phyloP scores from a whole-genome alignment of 2,797 vertebrate genomes.

The Bradypodion ventrale region DNA sequence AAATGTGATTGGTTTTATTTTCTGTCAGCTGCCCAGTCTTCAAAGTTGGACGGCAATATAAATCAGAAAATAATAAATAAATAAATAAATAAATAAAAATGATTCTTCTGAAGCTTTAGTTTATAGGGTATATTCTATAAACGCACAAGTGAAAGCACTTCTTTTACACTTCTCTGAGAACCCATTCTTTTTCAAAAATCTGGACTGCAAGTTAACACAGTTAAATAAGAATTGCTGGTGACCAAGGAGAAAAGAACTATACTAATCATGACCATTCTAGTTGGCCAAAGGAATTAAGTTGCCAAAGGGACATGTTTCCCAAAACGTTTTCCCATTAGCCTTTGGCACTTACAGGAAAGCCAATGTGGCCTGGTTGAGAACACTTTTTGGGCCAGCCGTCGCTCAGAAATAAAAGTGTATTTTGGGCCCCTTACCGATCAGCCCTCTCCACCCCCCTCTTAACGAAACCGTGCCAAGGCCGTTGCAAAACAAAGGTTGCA shows the following conservation, averaged over 20 bases:
- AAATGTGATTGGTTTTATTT: too few species aligned
- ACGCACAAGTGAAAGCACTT: not conserved
- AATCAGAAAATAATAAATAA: too few species aligned
- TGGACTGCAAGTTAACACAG: conserved; percentile 14
- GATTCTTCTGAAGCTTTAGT: not conserved
- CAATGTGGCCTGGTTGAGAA: not conserved
- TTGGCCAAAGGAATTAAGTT: not conserved
- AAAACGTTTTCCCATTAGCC: conserved; percentile 35
- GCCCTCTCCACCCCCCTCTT: not conserved
- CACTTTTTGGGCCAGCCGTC: not conserved
- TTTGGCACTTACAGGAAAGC: conserved; percentile 26
- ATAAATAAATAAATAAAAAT: too few species aligned
- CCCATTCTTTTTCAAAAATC: not conserved
- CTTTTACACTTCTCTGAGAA: not conserved
- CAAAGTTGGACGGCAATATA: too few species aligned
- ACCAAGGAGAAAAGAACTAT: not conserved
- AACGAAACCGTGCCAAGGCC: not conserved
- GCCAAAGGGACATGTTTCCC: conserved; percentile 10
- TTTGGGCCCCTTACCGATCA: not conserved
- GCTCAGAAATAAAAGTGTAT: not conserved
- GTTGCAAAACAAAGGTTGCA: not conserved
- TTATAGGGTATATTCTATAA: not conserved
- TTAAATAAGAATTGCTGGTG: conserved; percentile 24
- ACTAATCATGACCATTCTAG: conserved; percentile 12
- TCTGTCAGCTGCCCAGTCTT: too few species aligned